Evolutionary conservation across 2,797 vertebrate genomes (phyloP), one percentile per base, ranked within the genome.

Genomic region (Champsocephalus gunnari): DNA sequence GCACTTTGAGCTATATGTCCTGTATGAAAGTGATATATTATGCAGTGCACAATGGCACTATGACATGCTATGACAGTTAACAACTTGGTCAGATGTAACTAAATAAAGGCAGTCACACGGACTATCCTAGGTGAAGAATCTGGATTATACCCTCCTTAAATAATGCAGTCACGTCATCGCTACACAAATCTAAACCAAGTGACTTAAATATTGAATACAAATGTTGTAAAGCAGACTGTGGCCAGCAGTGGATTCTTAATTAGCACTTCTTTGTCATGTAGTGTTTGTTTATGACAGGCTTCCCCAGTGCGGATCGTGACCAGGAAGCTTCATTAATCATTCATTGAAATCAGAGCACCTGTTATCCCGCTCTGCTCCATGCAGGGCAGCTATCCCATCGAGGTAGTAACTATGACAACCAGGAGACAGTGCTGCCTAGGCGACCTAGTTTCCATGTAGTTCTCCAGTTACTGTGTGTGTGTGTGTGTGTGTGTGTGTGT

Each of bases 391-490:
- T 75, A 90, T 88, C 89, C 90, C 80, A 79, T 82, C 11, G 82
- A 92, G 91, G 91, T 90, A 89, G 93, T 94, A 91, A 91, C 93
- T 90, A 94, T 93, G 91, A 93, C 93, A 91, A 94, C 92, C 71
- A 83, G 80, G 87, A 91, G 91, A 89, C 88, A 84, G 88, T 38
- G 75, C 86, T 87, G 87, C 85, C 83, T 88, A 76, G 83, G 74
- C 93, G 93, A 94, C 92, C 93, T 92, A 93, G 79, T 92, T 94
- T 91, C 84, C 17, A 28, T 75, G 83, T 90, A 88, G 81, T 88
- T 89, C 82, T 82, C 64, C 77, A 64, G 54, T 86, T 66, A 45
- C 3, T 28, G 24, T 24, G 24, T 3, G 3, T 28, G 24, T 28
- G 24, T 3, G 3, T 28, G 24, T 28, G 24, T 28, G 24, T 28